Evolutionary conservation across 2,888 invertebrate species (phyloP).

Genomic region (Sarcophaga variegata): DNA sequence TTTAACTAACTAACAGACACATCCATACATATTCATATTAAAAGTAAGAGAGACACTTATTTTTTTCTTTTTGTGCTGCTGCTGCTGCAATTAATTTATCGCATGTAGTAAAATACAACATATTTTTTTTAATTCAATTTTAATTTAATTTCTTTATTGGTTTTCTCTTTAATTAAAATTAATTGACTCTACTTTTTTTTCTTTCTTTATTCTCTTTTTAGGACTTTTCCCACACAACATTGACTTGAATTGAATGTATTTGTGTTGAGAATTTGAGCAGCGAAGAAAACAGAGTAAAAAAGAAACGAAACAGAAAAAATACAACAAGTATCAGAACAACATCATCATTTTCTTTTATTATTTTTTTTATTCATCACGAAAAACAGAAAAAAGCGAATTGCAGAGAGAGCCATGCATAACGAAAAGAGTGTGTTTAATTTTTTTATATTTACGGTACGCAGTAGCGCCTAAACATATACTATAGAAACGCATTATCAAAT

Average conservation of each 20-base stretch:
- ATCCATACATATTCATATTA: neutral
- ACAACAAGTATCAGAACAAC: constrained; percentile 34
- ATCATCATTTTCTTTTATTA: constrained; percentile 19
- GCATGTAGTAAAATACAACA: neutral
- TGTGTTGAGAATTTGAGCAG: constrained; percentile 44
- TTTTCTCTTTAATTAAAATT: constrained; percentile 43
- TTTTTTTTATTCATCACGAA: constrained; percentile 40
- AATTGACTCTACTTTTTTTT: constrained; percentile 20
- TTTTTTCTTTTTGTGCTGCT: neutral
- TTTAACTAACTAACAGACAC: neutral
- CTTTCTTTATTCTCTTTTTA: constrained; percentile 37
- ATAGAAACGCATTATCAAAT: constrained; percentile 51
- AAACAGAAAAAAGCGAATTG: constrained; percentile 6
- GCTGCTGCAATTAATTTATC: constrained; percentile 8
- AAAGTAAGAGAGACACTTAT: neutral
- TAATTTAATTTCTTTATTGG: constrained; percentile 12
- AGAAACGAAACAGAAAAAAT: constrained; percentile 4
- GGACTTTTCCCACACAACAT: constrained; percentile 38
- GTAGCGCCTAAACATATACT: constrained; percentile 65
- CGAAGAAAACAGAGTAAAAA: constrained; percentile 32
- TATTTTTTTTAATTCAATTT: constrained; percentile 14
- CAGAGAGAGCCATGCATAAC: constrained; percentile 26
- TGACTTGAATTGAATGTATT: constrained; percentile 50
- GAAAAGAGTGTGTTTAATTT: constrained; percentile 43
- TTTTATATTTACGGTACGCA: constrained; percentile 44